These are phyloP conservation scores for Lithophane leautieri DNA, from an alignment of 2,888 invertebrate species.

Conservation along the genomic window DNA sequence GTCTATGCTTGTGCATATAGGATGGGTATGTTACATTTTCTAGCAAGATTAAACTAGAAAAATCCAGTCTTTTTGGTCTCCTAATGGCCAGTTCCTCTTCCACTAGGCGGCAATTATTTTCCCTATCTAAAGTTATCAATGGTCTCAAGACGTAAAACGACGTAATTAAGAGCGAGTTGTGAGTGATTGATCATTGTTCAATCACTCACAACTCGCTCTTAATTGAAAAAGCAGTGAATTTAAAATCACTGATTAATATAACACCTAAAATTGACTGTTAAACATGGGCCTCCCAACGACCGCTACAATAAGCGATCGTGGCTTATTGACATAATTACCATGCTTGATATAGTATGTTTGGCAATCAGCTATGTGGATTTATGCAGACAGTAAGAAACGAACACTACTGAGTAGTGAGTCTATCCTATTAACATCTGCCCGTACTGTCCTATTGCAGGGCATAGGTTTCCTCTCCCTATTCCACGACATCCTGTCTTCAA, in stretches of 20 bases:
- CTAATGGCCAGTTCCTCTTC: background rate
- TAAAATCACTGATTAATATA: background rate
- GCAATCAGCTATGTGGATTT: slow-evolving; percentile 5
- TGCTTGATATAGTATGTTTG: background rate
- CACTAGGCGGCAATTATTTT: background rate
- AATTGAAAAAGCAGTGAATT: slow-evolving; percentile 3
- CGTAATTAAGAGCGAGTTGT: too few species aligned
- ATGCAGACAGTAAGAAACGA: background rate
- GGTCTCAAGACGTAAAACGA: background rate
- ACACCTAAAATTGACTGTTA: slow-evolving; percentile 10
- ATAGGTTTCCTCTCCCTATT: background rate
- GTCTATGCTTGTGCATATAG: background rate
- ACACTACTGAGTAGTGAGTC: background rate
- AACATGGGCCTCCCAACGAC: slow-evolving; percentile 1
- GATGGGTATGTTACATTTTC: background rate
- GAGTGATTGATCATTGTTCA: slow-evolving; percentile 7
- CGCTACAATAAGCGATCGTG: slow-evolving; percentile 13
- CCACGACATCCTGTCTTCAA: background rate
- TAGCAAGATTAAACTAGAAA: background rate
- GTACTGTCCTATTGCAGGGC: background rate
- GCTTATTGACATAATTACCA: slow-evolving; percentile 15
- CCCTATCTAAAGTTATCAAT: background rate
- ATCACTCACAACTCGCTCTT: background rate
- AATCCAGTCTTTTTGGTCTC: background rate
- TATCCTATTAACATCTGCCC: background rate